Conservation (phyloP, 2,113 vertebrate species). For the Zapornia atra region DNA sequence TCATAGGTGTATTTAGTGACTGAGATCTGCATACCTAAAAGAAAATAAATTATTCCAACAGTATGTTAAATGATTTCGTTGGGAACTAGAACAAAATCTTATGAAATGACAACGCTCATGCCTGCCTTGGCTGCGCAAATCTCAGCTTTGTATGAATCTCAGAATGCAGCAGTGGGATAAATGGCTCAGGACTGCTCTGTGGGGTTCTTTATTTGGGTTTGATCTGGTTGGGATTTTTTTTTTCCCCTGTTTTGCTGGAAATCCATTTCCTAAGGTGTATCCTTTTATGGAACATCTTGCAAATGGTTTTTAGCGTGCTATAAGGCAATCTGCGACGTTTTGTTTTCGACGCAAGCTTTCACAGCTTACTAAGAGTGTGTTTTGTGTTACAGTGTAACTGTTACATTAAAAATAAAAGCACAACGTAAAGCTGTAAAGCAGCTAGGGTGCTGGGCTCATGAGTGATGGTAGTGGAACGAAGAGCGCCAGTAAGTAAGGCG, state of each 20-base stretch:
- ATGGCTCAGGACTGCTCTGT: background rate
- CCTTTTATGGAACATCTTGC: background rate
- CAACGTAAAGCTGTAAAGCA: constrained; percentile 14
- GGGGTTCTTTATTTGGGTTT: background rate
- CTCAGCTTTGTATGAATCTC: background rate
- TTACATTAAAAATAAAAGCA: constrained; percentile 38
- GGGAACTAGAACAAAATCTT: background rate
- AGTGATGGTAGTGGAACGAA: background rate
- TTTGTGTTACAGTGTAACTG: constrained; percentile 22
- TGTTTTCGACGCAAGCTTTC: constrained; percentile 16
- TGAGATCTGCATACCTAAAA: constrained; percentile 22
- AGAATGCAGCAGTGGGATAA: background rate
- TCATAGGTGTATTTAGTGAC: background rate
- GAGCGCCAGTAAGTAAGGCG: background rate
- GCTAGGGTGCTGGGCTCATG: background rate
- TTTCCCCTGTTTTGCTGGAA: background rate
- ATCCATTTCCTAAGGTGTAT: background rate
- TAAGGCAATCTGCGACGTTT: background rate
- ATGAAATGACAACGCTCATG: background rate
- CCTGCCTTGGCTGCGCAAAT: background rate
- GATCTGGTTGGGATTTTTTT: background rate
- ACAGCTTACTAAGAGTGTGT: constrained; percentile 24
- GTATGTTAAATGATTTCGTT: background rate
- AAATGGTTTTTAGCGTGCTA: background rate
- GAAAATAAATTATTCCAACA: constrained; percentile 8